Conservation (phyloP, 2,797 vertebrate genomes). For the Hyperoplus immaculatus region DNA sequence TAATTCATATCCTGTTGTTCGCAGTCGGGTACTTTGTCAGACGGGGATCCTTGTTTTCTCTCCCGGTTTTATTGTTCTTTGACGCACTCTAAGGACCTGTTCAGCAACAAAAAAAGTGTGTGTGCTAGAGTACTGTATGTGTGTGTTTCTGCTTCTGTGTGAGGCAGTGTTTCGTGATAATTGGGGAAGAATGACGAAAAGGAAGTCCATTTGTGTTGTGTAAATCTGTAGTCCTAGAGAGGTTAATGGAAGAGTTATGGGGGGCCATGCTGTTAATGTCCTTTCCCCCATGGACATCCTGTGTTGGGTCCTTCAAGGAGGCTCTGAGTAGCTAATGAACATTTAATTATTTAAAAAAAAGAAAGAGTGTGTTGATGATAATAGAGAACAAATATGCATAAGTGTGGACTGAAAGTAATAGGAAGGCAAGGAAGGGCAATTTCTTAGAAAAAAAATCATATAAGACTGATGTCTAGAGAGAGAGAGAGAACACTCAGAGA, state of each 20-base stretch:
- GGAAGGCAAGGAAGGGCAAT: not conserved
- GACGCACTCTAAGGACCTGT: slow-evolving; percentile 78
- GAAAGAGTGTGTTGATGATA: not conserved
- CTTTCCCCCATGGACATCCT: slow-evolving; percentile 75
- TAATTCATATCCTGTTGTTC: slow-evolving; percentile 89
- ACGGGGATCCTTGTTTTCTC: slow-evolving; percentile 76
- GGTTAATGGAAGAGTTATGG: slow-evolving; percentile 71
- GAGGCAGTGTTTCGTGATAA: slow-evolving; percentile 66
- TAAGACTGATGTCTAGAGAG: slow-evolving; percentile 17
- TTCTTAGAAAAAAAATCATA: not conserved
- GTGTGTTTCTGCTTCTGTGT: slow-evolving; percentile 36
- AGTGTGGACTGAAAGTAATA: not conserved
- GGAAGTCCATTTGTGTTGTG: slow-evolving; percentile 83
- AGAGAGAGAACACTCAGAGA: slow-evolving; percentile 52
- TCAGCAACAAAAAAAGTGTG: slow-evolving; percentile 53
- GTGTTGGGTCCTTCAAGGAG: slow-evolving; percentile 61
- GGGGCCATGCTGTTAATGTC: slow-evolving; percentile 70
- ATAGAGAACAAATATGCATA: not conserved
- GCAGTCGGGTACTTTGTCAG: slow-evolving; percentile 79
- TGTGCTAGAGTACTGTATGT: slow-evolving; percentile 27
- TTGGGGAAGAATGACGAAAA: slow-evolving; percentile 80
- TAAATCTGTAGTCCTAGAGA: slow-evolving; percentile 75
- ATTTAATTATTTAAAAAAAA: slow-evolving; percentile 52
- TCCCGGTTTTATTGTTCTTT: slow-evolving; percentile 85
- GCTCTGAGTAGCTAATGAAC: slow-evolving; percentile 64